Evolutionary conservation across 2,113 vertebrate species (phyloP).

Genomic region (Piprites chloris): DNA sequence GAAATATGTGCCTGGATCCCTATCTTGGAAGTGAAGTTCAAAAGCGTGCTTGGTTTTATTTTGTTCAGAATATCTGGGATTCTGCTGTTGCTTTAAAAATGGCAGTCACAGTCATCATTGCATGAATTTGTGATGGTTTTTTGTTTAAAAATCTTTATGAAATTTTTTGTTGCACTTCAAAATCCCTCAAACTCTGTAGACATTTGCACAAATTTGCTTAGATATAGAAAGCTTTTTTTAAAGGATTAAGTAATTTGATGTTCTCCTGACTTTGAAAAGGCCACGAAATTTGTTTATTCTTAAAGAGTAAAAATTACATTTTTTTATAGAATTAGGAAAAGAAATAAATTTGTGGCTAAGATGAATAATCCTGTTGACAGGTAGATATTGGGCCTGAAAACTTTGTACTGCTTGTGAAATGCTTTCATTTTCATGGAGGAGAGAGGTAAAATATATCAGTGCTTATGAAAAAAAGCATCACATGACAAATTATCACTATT

Average conservation of each 20-base stretch:
- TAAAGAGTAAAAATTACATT: not conserved
- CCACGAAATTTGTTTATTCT: not conserved
- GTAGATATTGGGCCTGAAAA: not conserved
- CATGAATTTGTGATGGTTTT: not conserved
- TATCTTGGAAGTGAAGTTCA: not conserved
- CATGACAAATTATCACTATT: not conserved
- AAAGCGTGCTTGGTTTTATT: not conserved
- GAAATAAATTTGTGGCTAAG: not conserved
- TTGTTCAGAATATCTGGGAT: not conserved
- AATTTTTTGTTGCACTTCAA: not conserved
- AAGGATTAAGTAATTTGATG: not conserved
- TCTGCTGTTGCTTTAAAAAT: not conserved
- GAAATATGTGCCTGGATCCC: not conserved
- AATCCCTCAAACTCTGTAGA: not conserved
- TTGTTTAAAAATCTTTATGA: not conserved
- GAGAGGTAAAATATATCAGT: not conserved
- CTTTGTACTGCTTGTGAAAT: not conserved
- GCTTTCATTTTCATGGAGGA: not conserved
- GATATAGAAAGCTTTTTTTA: not conserved
- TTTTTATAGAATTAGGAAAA: not conserved
- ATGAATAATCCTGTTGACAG: not conserved
- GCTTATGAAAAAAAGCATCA: not conserved
- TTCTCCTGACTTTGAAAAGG: not conserved
- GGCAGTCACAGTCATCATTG: not conserved
- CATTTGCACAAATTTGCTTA: not conserved